phyloP scores from a whole-genome alignment of 1,140 invertebrate genomes.

The Globodera ellingtonae region DNA sequence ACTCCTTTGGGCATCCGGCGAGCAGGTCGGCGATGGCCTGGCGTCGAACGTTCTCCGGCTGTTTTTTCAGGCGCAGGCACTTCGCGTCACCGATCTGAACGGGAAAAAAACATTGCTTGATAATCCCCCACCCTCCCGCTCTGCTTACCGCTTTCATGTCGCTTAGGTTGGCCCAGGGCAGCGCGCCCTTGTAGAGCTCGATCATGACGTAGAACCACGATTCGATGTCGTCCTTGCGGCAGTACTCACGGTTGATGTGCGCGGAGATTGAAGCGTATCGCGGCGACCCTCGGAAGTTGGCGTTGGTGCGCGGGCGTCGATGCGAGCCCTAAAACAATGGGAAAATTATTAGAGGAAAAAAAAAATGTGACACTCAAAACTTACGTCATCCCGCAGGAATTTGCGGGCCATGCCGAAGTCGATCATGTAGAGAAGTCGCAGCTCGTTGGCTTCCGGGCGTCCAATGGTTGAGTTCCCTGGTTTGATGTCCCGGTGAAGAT shows the following conservation, averaged over 20 bases:
- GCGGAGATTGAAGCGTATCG: slow-evolving; percentile 2
- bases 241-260: slow-evolving; percentile 10
- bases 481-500: slow-evolving; percentile 16
- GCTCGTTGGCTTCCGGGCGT: slow-evolving; percentile 1
- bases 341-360: not conserved
- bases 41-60: no score
- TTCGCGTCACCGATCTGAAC: no score
- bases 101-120: no score
- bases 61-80: no score
- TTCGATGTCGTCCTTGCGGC: not conserved
- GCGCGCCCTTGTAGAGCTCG: no score
- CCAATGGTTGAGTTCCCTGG: not conserved
- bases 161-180: no score
- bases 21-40: no score
- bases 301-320: not conserved
- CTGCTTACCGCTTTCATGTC: no score
- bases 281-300: slow-evolving; percentile 7
- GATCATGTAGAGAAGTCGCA: slow-evolving; percentile 7
- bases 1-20: no score
- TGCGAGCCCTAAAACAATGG: not conserved
- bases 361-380: no score
- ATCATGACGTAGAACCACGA: no score
- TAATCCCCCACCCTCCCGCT: no score
- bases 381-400: not conserved
- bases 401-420: slow-evolving; percentile 11